Evolutionary conservation across 1,140 invertebrate species (phyloP).

Genomic region (Eriocheir sinensis): DNA sequence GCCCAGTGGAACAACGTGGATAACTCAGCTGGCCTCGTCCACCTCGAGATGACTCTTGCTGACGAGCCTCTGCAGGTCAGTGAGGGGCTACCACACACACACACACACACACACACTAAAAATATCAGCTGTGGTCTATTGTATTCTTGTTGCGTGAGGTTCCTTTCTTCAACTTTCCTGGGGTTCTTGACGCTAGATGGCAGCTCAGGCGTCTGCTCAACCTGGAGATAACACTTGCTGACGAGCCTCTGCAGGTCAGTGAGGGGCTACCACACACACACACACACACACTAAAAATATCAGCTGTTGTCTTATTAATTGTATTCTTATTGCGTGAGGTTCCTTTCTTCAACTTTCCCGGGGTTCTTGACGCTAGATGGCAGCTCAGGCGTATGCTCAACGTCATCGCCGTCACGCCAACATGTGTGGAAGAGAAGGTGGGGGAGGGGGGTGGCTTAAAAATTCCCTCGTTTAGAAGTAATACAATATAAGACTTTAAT

Average conservation of each 20-base stretch:
- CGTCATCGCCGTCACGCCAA: no score
- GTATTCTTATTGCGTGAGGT: neutral
- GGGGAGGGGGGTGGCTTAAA: no score
- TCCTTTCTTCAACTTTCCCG: neutral
- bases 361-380: neutral
- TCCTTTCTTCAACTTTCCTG: neutral
- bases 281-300: slow-evolving; percentile 1
- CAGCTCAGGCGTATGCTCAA: slow-evolving; percentile 36
- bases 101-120: slow-evolving; percentile 17
- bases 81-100: neutral
- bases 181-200: neutral
- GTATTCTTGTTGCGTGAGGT: neutral
- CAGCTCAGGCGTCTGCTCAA: slow-evolving; percentile 38
- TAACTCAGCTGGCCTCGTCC: slow-evolving; percentile 52
- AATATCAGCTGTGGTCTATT: neutral
- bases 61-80: slow-evolving; percentile 66
- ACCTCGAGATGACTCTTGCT: slow-evolving; percentile 48
- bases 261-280: neutral
- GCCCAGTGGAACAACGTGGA: slow-evolving; percentile 59
- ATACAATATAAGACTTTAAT: no score
- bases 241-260: slow-evolving; percentile 63
- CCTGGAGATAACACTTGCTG: slow-evolving; percentile 45
- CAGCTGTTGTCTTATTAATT: neutral
- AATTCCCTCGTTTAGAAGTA: no score
- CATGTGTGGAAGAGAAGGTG: no score